Conservation (phyloP, 1,140 invertebrate species). For the Heliconius nattereri region DNA sequence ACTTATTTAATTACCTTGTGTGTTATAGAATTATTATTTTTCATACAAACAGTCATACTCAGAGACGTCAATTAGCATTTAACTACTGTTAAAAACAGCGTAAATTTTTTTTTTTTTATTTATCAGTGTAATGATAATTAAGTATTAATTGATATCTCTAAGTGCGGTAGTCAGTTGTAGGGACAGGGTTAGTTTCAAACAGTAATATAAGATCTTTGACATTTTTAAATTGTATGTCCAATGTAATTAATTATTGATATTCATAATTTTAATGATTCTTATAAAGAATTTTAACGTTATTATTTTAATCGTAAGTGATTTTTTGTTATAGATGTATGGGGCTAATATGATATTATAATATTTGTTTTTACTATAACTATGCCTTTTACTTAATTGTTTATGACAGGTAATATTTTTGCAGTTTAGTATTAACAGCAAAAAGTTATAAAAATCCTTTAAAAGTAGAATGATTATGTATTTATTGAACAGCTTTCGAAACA, state of each 20-base stretch:
- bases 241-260: constrained; percentile 19
- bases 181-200: constrained; percentile 31
- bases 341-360: background rate
- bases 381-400: background rate
- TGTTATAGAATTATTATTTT: background rate
- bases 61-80: background rate
- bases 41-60: background rate
- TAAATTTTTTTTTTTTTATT: too few species aligned
- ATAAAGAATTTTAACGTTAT: constrained; percentile 26
- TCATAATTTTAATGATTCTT: constrained; percentile 25
- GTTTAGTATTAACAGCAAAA: background rate
- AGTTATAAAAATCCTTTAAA: too few species aligned
- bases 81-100: background rate
- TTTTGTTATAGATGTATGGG: constrained; percentile 21
- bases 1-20: constrained; percentile 1
- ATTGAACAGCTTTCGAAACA: constrained; percentile 11
- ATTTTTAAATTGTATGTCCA: constrained; percentile 17
- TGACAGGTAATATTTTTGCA: background rate
- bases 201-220: constrained; percentile 9
- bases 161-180: background rate
- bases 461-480: background rate
- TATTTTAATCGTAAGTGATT: constrained; percentile 17
- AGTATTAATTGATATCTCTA: background rate
- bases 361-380: background rate
- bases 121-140: background rate